Conservation (phyloP, 2,113 vertebrate species). For the Lota lota region DNA sequence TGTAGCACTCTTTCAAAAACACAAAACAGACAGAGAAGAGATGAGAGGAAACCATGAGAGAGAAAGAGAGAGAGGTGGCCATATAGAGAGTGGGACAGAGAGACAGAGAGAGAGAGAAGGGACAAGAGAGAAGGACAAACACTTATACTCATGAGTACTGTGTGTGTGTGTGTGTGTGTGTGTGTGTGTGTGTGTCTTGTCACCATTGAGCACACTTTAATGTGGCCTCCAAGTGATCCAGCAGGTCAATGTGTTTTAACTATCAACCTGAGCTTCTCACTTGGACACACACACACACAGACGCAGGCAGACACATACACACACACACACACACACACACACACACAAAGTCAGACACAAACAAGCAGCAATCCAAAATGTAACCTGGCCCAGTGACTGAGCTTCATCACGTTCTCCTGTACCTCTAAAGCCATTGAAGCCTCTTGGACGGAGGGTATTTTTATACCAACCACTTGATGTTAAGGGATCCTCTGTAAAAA, state of each 20-base stretch:
- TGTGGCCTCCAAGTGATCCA: conserved; percentile 37
- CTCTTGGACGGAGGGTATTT: conserved; percentile 54
- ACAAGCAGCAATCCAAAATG: conserved; percentile 32
- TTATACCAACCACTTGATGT: conserved; percentile 57
- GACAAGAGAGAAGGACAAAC: too few species aligned
- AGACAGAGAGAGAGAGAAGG: background rate
- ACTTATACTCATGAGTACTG: too few species aligned
- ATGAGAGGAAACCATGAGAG: too few species aligned
- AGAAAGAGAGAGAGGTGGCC: background rate
- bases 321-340: conserved; percentile 1
- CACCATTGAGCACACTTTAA: conserved; percentile 30
- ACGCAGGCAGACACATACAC: conserved; percentile 19
- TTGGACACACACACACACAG: conserved; percentile 48
- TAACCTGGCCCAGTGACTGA: conserved; percentile 41
- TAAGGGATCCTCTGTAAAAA: conserved; percentile 53
- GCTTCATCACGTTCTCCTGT: conserved; percentile 30
- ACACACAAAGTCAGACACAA: background rate
- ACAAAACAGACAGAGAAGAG: background rate
- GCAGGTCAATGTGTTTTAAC: conserved; percentile 48
- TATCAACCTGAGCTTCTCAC: conserved; percentile 53
- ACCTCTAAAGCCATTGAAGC: conserved; percentile 34
- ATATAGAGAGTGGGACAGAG: background rate
- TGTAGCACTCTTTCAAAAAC: too few species aligned
- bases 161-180: background rate
- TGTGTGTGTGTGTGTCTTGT: background rate